Evolutionary conservation across 2,797 vertebrate genomes (phyloP).

Genomic region (Percopsis omiscomaycus): DNA sequence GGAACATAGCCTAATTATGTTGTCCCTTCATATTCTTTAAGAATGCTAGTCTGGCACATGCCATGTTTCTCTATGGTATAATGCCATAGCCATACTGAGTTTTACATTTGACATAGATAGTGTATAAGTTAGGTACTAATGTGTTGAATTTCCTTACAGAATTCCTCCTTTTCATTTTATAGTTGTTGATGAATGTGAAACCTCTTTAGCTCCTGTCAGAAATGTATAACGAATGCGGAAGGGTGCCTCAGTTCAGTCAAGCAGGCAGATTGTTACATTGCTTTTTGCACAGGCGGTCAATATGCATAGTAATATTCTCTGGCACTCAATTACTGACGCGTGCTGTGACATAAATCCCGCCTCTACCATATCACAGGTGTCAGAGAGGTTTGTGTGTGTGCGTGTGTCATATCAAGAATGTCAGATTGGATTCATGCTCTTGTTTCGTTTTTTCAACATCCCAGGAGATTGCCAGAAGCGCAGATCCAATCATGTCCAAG

Average conservation of each 20-base stretch:
- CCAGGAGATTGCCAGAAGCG: conserved; percentile 59
- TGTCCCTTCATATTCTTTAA: no score
- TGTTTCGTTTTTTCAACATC: conserved; percentile 18
- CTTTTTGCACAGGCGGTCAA: conserved; percentile 28
- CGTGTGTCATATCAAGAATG: neutral
- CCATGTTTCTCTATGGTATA: no score
- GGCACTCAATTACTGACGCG: neutral
- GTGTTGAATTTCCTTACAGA: no score
- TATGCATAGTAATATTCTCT: conserved; percentile 17
- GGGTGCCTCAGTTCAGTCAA: conserved; percentile 40
- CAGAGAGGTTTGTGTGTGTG: neutral
- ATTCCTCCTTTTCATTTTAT: no score
- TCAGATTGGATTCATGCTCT: conserved; percentile 1
- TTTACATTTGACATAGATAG: no score
- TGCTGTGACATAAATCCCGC: no score
- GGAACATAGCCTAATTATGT: no score
- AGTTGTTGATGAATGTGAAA: conserved; percentile 5
- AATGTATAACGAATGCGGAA: conserved; percentile 43
- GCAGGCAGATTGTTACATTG: conserved; percentile 40
- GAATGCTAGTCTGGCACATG: no score
- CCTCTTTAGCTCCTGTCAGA: conserved; percentile 19
- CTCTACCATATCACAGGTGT: neutral
- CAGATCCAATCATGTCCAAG: conserved; percentile 81
- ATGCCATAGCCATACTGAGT: no score
- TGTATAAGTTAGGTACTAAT: no score